Evolutionary conservation across 1,140 invertebrate genomes (phyloP), one percentile per base, ranked within the genome.

Genomic region (Hycleus cichorii): DNA sequence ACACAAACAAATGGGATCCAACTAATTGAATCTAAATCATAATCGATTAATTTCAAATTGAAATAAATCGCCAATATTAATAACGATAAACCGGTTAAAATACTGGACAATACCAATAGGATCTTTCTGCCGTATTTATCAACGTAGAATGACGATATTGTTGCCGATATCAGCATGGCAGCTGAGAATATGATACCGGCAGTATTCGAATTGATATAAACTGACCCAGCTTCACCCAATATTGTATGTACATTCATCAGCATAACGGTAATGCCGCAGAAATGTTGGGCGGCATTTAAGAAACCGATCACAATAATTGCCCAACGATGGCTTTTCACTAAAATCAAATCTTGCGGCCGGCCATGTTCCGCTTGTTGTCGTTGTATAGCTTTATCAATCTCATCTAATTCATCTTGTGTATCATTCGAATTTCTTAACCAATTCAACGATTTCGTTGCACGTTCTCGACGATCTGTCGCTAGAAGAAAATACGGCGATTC

Each of bases 161-260:
- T 62, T 3, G 67, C 65, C 8, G 70, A 62, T 11, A 69, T 54
- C 5, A 73, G 43, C 70, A 73, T 72, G 4, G 65, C 53, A 6
- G 54, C 63, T 0, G 69, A 62, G 59, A 73, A 72, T 12, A 72
- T 49, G 18, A 73, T 73, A 3, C 65, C 70, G 5, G 69, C 65
- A 5, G 59, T 58, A 47, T 64, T 61, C 5, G 67, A 62, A 1
- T 58, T 50, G 26, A 72, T 58, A 39, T 68, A 69, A 42, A 67
- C 56, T 2, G 66, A 66, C 10, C 64, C 66, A n/a, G 65, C 69
- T 39, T 63, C 64, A 53, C 65, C 69, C 39, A 76, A 77, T 68
- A 77, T 81, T 75, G 70, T 67, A 7, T 78, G 76, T 0, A 80
- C 72, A 60, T 81, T 82, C 62, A 81, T 82, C 62, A 82, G 72